These are phyloP conservation scores for Crepidodera aurea DNA, from an alignment of 2,888 invertebrate genomes.

Conservation along the genomic window DNA sequence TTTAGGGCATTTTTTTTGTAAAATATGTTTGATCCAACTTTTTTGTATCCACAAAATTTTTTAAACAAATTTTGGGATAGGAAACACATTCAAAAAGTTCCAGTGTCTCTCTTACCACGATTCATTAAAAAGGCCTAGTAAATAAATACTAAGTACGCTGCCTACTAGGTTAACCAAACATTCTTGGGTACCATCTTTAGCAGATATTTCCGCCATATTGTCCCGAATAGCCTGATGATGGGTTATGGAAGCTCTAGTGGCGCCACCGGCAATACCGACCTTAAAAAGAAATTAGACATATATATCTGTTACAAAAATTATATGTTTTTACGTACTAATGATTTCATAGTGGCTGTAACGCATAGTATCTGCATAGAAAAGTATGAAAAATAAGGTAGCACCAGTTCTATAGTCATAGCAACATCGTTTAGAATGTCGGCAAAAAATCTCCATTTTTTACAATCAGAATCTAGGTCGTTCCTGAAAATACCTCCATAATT, in stretches of 20 bases:
- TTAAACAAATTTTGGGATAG: no score
- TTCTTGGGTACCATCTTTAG: conserved; percentile 97
- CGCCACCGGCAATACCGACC: conserved; percentile 76
- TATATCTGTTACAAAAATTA: no score
- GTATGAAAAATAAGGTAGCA: conserved; percentile 72
- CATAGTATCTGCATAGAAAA: conserved; percentile 74
- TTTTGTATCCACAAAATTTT: no score
- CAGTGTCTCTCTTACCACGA: conserved; percentile 58
- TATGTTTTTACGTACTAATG: conserved; percentile 80
- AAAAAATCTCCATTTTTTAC: conserved; percentile 94
- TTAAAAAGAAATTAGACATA: conserved; percentile 43
- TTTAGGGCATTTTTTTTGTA: no score
- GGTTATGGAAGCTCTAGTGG: conserved; percentile 90
- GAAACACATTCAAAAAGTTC: no score
- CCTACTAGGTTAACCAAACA: conserved; percentile 92
- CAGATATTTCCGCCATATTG: conserved; percentile 92
- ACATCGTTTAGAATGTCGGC: conserved; percentile 93
- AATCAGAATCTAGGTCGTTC: conserved; percentile 83
- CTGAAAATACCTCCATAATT: no score
- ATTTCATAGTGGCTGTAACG: conserved; percentile 77
- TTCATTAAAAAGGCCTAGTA: conserved; percentile 74
- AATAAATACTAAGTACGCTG: conserved; percentile 77
- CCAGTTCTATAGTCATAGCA: conserved; percentile 88
- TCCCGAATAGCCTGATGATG: conserved; percentile 91
- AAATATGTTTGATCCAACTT: no score